These are phyloP conservation scores for Yponomeuta malinellus DNA, from an alignment of 2,888 invertebrate genomes.

Conservation along the genomic window DNA sequence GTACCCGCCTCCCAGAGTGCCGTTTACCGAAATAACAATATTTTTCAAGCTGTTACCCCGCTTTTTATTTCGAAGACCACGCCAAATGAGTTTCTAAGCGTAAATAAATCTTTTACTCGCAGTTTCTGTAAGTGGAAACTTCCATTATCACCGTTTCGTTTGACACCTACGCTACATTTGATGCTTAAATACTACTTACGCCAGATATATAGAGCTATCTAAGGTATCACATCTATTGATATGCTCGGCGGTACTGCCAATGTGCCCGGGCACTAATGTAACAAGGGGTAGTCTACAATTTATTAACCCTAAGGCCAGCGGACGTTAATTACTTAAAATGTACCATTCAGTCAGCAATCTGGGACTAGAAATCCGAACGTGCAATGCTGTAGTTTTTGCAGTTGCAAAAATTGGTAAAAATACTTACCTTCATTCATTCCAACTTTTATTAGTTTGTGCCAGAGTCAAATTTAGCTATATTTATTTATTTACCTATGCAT, in stretches of 20 bases:
- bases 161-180: neutral
- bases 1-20: constrained; percentile 26
- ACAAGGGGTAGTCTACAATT: neutral
- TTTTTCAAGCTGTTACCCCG: constrained; percentile 61
- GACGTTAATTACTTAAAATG: too few relatives aligned
- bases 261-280: neutral
- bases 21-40: constrained; percentile 58
- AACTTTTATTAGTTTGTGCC: too few relatives aligned
- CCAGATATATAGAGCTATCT: neutral
- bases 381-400: too few relatives aligned
- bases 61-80: constrained; percentile 55
- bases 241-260: neutral
- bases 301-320: neutral
- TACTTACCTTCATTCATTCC: too few relatives aligned
- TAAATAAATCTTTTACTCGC: constrained; percentile 55
- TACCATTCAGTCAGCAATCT: too few relatives aligned
- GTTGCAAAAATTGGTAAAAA: too few relatives aligned
- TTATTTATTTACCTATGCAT: too few relatives aligned
- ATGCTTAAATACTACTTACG: neutral
- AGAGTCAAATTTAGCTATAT: too few relatives aligned
- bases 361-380: too few relatives aligned
- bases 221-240: too few relatives aligned
- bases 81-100: constrained; percentile 68
- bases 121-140: constrained; percentile 31
- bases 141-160: constrained; percentile 42